Conservation (phyloP, 2,797 vertebrate species). For the Calcarius lapponicus region DNA sequence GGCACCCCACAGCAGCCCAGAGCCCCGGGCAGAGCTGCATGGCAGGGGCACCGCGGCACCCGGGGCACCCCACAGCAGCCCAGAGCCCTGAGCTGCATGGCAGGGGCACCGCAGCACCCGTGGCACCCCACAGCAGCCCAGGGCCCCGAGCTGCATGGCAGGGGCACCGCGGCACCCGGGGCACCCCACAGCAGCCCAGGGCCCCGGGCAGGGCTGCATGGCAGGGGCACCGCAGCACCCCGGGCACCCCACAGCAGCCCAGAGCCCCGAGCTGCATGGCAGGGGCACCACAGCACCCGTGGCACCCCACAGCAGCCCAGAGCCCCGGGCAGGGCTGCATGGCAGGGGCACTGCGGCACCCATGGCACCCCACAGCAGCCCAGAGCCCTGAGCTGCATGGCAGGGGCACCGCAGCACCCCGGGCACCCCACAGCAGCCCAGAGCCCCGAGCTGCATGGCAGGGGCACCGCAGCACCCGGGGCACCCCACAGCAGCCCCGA, state of each 20-base stretch:
- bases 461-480: background rate
- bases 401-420: fast-evolving
- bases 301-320: fast-evolving
- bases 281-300: background rate
- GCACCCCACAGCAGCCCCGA: fast-evolving
- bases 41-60: fast-evolving
- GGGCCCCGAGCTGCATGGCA: too few species aligned
- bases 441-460: too few species aligned
- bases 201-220: too few species aligned
- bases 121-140: fast-evolving
- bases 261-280: fast-evolving
- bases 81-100: too few species aligned
- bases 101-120: background rate
- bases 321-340: too few species aligned
- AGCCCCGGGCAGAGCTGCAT: fast-evolving
- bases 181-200: fast-evolving
- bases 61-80: fast-evolving
- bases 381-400: fast-evolving
- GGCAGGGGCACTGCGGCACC: too few species aligned
- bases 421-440: fast-evolving
- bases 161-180: background rate
- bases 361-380: fast-evolving
- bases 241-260: too few species aligned
- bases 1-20: fast-evolving
- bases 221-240: too few species aligned